phyloP scores from a whole-genome alignment of 2,888 invertebrate genomes.

The Acanthosepion pharaonis region DNA sequence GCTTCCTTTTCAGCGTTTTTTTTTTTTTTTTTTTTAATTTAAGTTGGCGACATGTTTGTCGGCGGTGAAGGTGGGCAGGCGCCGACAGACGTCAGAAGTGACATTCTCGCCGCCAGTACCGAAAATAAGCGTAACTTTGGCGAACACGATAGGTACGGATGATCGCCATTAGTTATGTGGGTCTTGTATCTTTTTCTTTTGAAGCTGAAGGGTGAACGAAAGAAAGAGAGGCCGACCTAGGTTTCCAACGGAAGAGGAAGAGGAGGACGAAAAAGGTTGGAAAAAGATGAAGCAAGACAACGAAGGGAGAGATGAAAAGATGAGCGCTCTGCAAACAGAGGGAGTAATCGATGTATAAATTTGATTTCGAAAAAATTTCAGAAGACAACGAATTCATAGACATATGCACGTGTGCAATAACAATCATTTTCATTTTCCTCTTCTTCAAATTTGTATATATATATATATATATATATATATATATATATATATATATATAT shows the following conservation, averaged over 20 bases:
- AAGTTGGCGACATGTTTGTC: background rate
- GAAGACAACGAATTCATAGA: too few species aligned
- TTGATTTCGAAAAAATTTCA: too few species aligned
- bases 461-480: background rate
- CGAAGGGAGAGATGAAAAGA: too few species aligned
- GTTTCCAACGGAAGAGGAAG: background rate
- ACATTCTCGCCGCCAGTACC: slow-evolving; percentile 14
- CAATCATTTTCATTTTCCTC: too few species aligned
- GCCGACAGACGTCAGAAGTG: slow-evolving; percentile 8
- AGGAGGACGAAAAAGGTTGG: background rate
- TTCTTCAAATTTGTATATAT: background rate
- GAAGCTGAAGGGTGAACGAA: background rate
- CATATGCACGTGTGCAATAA: too few species aligned
- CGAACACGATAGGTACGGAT: background rate
- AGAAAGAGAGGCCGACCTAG: background rate
- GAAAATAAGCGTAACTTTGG: slow-evolving; percentile 8
- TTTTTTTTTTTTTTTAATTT: background rate
- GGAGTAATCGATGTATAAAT: too few species aligned
- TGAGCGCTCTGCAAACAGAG: too few species aligned
- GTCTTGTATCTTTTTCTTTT: background rate
- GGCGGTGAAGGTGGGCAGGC: slow-evolving; percentile 33
- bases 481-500: too few species aligned
- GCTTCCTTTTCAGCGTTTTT: too few species aligned
- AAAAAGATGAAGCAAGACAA: too few species aligned
- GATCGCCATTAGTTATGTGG: slow-evolving; percentile 9